Conservation (phyloP, 2,888 invertebrate genomes). For the Chaetoderma sp. region DNA sequence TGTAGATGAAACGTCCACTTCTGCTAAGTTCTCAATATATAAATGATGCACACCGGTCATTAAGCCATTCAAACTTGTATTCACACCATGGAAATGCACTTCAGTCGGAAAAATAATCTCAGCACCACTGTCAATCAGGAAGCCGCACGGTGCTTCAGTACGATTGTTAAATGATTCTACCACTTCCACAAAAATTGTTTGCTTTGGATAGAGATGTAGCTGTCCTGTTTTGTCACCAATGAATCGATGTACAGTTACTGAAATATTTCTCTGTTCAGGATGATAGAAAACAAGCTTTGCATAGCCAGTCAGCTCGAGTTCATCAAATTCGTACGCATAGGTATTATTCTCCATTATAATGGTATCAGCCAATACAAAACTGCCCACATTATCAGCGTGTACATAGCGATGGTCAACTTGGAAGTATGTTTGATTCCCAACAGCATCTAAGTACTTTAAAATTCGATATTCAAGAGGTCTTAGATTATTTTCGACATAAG, state of each 20-base stretch:
- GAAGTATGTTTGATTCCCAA: slow-evolving; percentile 46
- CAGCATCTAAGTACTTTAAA: slow-evolving; percentile 43
- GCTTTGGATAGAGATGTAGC: slow-evolving; percentile 45
- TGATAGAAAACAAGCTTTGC: slow-evolving; percentile 47
- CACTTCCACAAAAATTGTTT: slow-evolving; percentile 45
- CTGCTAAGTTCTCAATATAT: slow-evolving; percentile 46
- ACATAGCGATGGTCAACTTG: slow-evolving; percentile 43
- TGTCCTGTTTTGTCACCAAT: slow-evolving; percentile 54
- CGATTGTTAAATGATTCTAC: slow-evolving; percentile 48
- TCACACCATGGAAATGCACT: slow-evolving; percentile 51
- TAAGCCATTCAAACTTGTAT: slow-evolving; percentile 46
- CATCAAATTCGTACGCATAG: slow-evolving; percentile 48
- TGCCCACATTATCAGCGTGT: slow-evolving; percentile 50
- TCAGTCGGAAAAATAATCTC: slow-evolving; percentile 53
- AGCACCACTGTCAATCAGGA: slow-evolving; percentile 46
- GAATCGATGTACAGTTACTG: slow-evolving; percentile 43
- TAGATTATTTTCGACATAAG: slow-evolving; percentile 51
- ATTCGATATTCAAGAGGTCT: slow-evolving; percentile 50
- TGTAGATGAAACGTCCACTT: slow-evolving; percentile 42
- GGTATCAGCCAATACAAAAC: slow-evolving; percentile 44
- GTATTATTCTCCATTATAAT: slow-evolving; percentile 49
- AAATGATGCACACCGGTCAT: slow-evolving; percentile 51
- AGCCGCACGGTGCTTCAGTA: slow-evolving; percentile 56
- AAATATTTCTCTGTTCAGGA: slow-evolving; percentile 28
- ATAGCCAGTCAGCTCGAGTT: slow-evolving; percentile 47